These are phyloP conservation scores for Entomobrya proxima DNA, from an alignment of 2,888 invertebrate genomes.

Conservation along the genomic window DNA sequence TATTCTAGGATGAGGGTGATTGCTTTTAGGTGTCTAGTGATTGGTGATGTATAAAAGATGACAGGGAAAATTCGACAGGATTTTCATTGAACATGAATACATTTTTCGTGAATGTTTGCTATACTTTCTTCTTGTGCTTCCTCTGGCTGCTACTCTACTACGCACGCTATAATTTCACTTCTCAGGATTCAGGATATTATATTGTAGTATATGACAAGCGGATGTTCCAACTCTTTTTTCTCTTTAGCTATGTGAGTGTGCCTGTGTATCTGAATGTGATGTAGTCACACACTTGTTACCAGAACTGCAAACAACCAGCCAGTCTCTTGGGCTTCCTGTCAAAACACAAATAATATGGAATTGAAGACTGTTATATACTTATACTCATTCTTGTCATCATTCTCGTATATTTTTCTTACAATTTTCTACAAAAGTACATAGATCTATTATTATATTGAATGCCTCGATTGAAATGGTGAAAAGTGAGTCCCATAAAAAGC, in stretches of 20 bases:
- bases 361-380: not conserved
- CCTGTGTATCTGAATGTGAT: not conserved
- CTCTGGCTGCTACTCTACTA: no score
- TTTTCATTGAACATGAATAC: constrained; percentile 4
- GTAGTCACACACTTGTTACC: not conserved
- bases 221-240: not conserved
- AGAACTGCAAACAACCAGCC: not conserved
- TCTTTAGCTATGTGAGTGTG: no score
- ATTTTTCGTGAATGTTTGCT: not conserved
- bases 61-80: not conserved
- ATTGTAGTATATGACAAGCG: not conserved
- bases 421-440: not conserved
- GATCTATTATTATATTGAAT: not conserved
- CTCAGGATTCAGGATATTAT: no score
- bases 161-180: not conserved
- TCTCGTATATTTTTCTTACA: not conserved
- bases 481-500: not conserved
- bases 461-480: not conserved
- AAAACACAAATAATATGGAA: not conserved
- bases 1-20: not conserved
- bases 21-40: not conserved
- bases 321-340: constrained; percentile 46
- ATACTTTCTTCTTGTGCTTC: not conserved
- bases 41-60: constrained; percentile 17
- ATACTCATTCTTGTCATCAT: not conserved